phyloP scores from a whole-genome alignment of 2,113 vertebrate species.

The Siphamia tubifer region DNA sequence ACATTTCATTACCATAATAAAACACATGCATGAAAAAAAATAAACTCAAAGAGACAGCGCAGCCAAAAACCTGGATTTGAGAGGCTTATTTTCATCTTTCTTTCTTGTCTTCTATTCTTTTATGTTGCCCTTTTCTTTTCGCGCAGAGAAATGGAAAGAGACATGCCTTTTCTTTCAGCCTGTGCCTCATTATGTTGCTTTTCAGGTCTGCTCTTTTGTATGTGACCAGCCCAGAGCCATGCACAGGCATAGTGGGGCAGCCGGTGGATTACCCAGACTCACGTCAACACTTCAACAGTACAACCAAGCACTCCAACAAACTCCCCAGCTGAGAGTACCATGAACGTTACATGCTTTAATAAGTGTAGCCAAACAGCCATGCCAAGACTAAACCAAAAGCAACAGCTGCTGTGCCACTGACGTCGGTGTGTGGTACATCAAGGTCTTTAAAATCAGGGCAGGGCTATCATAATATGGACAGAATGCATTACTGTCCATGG shows the following conservation, averaged over 20 bases:
- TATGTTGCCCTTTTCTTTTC: conserved; percentile 73
- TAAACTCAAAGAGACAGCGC: conserved; percentile 78
- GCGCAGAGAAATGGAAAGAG: conserved; percentile 73
- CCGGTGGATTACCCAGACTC: conserved; percentile 67
- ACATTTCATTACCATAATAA: conserved; percentile 77
- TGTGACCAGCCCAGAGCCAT: conserved; percentile 49
- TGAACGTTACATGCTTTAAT: conserved; percentile 64
- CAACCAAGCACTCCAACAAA: conserved; percentile 43
- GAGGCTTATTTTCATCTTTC: conserved; percentile 78
- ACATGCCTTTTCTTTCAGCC: conserved; percentile 76
- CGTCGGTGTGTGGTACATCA: conserved; percentile 45
- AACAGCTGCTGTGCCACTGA: conserved; percentile 59
- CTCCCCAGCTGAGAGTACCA: conserved; percentile 49
- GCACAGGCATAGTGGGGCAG: conserved; percentile 56
- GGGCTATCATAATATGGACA: conserved; percentile 34
- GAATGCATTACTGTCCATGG: conserved; percentile 34
- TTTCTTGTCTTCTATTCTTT: conserved; percentile 70
- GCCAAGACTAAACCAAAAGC: conserved; percentile 53
- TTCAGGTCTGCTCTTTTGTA: conserved; percentile 77
- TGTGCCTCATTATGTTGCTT: conserved; percentile 76
- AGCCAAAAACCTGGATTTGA: conserved; percentile 73
- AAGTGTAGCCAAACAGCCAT: conserved; percentile 61
- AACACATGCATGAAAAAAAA: conserved; percentile 74
- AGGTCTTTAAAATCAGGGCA: conserved; percentile 41
- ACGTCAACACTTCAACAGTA: conserved; percentile 40